These are phyloP conservation scores for Mechanitis mazaeus DNA, from an alignment of 2,888 invertebrate genomes.

Conservation along the genomic window DNA sequence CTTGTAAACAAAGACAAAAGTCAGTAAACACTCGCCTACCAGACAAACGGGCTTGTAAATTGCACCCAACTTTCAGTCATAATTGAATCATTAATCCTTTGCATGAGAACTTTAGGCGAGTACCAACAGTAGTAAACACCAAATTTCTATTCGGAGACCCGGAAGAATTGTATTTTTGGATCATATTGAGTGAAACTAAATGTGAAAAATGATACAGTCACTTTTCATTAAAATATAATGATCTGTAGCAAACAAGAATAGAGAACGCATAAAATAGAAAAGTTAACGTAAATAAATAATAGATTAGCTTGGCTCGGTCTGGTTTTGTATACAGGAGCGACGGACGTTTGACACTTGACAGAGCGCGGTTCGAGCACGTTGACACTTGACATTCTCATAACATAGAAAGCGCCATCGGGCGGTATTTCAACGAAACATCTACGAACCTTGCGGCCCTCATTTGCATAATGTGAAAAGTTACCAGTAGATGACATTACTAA, in stretches of 20 bases:
- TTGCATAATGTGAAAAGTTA: constrained; percentile 45
- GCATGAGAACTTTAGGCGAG: constrained; percentile 26
- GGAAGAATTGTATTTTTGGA: constrained; percentile 56
- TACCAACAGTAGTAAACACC: constrained; percentile 37
- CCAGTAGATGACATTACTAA: constrained; percentile 50
- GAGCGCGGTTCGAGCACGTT: constrained; percentile 35
- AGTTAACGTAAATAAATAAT: constrained; percentile 67
- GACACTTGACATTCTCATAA: constrained; percentile 37
- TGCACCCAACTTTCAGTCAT: constrained; percentile 32
- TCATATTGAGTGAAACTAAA: constrained; percentile 57
- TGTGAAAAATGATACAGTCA: constrained; percentile 44
- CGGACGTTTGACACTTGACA: constrained; percentile 39
- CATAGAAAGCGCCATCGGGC: constrained; percentile 55
- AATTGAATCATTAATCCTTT: constrained; percentile 35
- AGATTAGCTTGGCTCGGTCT: constrained; percentile 69
- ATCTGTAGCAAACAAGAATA: constrained; percentile 38
- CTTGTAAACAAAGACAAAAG: constrained; percentile 64
- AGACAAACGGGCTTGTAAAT: constrained; percentile 39
- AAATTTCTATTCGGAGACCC: constrained; percentile 55
- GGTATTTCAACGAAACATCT: constrained; percentile 28
- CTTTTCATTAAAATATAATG: constrained; percentile 46
- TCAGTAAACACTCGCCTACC: constrained; percentile 47
- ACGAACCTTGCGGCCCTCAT: constrained; percentile 30
- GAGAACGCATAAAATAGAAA: constrained; percentile 52
- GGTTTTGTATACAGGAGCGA: constrained; percentile 65